phyloP scores from a whole-genome alignment of 2,888 invertebrate genomes.

The Noctua comes region DNA sequence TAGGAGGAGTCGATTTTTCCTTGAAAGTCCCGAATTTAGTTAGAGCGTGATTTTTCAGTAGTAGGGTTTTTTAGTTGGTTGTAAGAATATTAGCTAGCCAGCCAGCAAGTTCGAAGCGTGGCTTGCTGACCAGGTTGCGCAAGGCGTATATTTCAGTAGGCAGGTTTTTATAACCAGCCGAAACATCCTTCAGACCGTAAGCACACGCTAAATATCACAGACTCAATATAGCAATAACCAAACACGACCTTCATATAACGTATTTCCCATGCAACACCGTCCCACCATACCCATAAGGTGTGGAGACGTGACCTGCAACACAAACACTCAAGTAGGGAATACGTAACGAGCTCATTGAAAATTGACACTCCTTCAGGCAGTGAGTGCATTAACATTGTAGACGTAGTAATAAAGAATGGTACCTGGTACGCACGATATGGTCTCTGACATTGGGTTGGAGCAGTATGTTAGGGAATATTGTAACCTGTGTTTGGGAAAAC shows the following conservation, averaged over 20 bases:
- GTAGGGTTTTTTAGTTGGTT: neutral
- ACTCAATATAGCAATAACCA: constrained; percentile 10
- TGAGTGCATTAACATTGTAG: constrained; percentile 53
- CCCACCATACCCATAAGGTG: constrained; percentile 38
- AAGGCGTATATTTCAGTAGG: neutral
- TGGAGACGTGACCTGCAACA: constrained; percentile 75
- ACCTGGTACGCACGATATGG: constrained; percentile 3
- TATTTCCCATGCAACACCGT: constrained; percentile 72
- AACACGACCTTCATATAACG: constrained; percentile 71
- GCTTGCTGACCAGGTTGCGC: neutral
- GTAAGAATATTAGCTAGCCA: neutral
- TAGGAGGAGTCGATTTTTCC: too few species aligned
- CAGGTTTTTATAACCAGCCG: neutral
- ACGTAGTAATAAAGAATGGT: constrained; percentile 48
- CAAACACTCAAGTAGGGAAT: constrained; percentile 64
- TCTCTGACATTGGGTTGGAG: constrained; percentile 12
- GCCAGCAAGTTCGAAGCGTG: neutral
- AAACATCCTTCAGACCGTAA: neutral
- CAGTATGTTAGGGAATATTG: constrained; percentile 6
- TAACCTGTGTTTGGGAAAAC: neutral
- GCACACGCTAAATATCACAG: neutral
- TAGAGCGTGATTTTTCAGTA: too few species aligned
- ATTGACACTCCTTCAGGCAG: constrained; percentile 69
- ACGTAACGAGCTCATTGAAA: constrained; percentile 72
- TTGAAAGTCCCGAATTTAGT: too few species aligned